These are phyloP conservation scores for Chrysochloris asiatica DNA, from an alignment of 2,113 vertebrate species.

Conservation along the genomic window DNA sequence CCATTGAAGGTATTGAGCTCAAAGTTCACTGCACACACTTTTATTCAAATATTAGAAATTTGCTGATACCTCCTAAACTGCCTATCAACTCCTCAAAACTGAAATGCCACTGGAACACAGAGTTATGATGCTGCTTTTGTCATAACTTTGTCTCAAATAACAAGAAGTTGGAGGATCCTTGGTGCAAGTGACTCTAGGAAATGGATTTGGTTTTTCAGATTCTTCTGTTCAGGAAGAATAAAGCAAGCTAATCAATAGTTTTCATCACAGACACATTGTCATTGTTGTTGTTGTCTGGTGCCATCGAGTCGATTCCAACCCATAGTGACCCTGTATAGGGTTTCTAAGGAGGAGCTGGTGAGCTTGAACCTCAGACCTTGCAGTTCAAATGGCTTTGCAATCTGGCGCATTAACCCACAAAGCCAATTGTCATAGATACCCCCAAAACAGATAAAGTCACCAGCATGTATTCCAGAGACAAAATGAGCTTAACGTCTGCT, in stretches of 20 bases:
- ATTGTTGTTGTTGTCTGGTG: no score
- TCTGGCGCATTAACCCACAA: no score
- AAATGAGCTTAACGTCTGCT: neutral
- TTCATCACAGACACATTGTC: no score
- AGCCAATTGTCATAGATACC: neutral
- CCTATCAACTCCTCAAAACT: neutral
- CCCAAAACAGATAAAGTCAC: neutral
- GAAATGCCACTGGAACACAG: neutral
- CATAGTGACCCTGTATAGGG: no score
- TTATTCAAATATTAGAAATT: no score
- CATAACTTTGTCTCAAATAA: neutral
- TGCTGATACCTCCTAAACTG: neutral
- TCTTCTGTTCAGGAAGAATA: neutral
- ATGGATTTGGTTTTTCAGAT: neutral
- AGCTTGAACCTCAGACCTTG: no score
- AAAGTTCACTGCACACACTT: neutral
- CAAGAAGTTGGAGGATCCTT: neutral
- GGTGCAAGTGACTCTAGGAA: neutral
- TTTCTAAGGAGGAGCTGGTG: no score
- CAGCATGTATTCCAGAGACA: no score
- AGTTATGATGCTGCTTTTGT: neutral
- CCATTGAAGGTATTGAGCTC: neutral
- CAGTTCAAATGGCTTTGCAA: no score
- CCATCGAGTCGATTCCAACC: no score
- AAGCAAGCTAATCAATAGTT: neutral